phyloP scores from a whole-genome alignment of 53 echinoderm and acorn worm genomes.

The Arbacia lixula region DNA sequence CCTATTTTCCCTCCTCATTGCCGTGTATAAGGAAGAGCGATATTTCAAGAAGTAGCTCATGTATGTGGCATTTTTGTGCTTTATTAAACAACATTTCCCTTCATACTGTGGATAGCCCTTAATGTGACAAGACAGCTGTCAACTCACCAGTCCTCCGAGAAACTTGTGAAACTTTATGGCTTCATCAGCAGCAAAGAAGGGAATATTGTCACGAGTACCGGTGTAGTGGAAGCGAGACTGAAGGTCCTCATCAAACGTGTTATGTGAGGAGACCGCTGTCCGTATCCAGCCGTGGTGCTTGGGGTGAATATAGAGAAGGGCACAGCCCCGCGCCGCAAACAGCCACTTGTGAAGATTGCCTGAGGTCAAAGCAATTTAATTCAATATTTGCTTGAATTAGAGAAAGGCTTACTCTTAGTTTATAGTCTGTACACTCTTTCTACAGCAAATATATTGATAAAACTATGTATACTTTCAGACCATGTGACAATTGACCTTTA shows the following conservation, averaged over 20 bases:
- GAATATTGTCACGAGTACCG: constrained; percentile 65
- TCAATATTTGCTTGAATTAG: no score
- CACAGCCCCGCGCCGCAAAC: constrained; percentile 73
- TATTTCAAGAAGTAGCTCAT: no score
- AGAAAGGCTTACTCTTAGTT: no score
- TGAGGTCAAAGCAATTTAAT: no score
- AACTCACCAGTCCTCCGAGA: constrained; percentile 78
- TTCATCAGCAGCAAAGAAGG: constrained; percentile 52
- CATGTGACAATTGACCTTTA: no score
- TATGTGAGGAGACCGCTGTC: constrained; percentile 53
- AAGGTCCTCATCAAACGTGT: constrained; percentile 30
- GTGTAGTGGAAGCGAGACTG: constrained; percentile 56
- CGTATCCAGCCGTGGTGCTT: constrained; percentile 60
- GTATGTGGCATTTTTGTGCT: background rate
- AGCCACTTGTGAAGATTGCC: constrained; percentile 87
- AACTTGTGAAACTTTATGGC: constrained; percentile 62
- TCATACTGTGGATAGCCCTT: background rate
- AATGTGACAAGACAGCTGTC: background rate
- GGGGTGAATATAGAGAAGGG: constrained; percentile 73
- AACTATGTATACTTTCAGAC: no score
- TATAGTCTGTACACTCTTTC: no score
- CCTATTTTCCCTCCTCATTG: no score
- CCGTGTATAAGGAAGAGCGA: no score
- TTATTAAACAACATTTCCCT: background rate
- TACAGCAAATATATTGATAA: no score